phyloP scores from a whole-genome alignment of 2,797 vertebrate species.

The Sebastes variabilis region DNA sequence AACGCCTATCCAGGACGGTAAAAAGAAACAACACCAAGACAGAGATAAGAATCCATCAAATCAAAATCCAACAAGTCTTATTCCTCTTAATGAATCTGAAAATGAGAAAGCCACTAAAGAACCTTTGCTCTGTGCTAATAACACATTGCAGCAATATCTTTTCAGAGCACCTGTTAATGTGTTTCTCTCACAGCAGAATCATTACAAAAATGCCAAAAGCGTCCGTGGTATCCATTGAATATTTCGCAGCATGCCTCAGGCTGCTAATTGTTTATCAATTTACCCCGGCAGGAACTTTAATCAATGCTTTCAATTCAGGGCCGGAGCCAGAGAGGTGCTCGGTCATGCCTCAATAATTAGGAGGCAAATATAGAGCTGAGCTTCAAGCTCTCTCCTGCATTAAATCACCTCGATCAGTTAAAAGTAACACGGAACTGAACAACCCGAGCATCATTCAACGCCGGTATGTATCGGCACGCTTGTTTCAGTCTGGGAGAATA shows the following conservation, averaged over 20 bases:
- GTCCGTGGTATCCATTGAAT: conserved; percentile 7
- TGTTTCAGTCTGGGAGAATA: not conserved
- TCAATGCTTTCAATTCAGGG: conserved; percentile 59
- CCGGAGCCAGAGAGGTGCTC: conserved; percentile 25
- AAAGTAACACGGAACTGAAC: conserved; percentile 7
- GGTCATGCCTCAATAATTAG: conserved; percentile 57
- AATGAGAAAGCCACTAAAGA: conserved; percentile 1
- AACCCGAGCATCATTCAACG: not conserved
- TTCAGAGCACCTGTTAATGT: conserved; percentile 10
- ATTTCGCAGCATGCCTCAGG: conserved; percentile 30
- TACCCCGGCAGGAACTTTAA: conserved; percentile 35
- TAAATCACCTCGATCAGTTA: not conserved
- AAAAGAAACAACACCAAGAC: not conserved
- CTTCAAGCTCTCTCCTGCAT: conserved; percentile 7
- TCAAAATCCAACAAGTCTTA: not conserved
- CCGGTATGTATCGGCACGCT: not conserved
- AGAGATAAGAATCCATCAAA: not conserved
- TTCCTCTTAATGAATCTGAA: not conserved
- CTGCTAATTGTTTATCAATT: conserved; percentile 54
- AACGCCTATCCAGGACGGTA: not conserved
- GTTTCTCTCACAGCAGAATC: conserved; percentile 6
- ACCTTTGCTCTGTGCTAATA: not conserved
- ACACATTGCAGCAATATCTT: conserved; percentile 11
- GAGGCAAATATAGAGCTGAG: conserved; percentile 42
- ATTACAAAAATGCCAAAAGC: conserved; percentile 37